Base-by-base conservation (phyloP, 2,888 invertebrate species). In the Stenichneumon culpator region DNA sequence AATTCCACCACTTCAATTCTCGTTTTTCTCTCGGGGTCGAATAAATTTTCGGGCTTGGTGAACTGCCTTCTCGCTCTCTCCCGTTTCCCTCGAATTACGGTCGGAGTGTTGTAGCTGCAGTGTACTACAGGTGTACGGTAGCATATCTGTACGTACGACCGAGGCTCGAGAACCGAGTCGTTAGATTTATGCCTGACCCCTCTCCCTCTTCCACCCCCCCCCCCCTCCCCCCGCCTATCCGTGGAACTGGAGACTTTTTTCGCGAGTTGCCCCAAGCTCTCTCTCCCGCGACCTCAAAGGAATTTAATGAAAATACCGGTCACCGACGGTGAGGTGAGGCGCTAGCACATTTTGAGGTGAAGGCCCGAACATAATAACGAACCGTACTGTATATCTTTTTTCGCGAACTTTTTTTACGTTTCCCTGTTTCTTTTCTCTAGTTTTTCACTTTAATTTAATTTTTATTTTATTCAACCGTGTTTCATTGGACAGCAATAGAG, bases 251-350 rank as follows among this genome's bases (percentile, higher is more conserved):
- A 90, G 90, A 91, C 90, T 91, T 90, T 91, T 91, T 90, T 89
- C 88, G 86, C 88, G 86, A 57, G 73, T 78, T 69, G 32, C 47
- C 68, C 25, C 32, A 14, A 44, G 19, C 47, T 54, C 69, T 68
- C 54, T 28, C 19, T 67, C 6, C 36, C 65, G 52, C 88, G 88
- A 90, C 91, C 92, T 91, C 92, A 90, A 90, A 91, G 91, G 91
- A 92, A 92, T 92, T 91, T 91, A 92, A 92, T 92, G 90, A 91
- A 92, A 92, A 92, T 91, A 91, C 92, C 91, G 88, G 86, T 79
- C 89, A 89, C 86, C 83, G 84, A 78, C 84, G 86, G 84, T 54
- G 32, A 52, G 63, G 47, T 32, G 57, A 11, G 57, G 73, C 69
- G 47, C 36, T 63, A 39, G 22, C 69, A 70, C 73, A 74, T 60